Evolutionary conservation across 2,888 invertebrate species (phyloP), one percentile per base, ranked within the genome.

Genomic region (Coecobrya sp.): DNA sequence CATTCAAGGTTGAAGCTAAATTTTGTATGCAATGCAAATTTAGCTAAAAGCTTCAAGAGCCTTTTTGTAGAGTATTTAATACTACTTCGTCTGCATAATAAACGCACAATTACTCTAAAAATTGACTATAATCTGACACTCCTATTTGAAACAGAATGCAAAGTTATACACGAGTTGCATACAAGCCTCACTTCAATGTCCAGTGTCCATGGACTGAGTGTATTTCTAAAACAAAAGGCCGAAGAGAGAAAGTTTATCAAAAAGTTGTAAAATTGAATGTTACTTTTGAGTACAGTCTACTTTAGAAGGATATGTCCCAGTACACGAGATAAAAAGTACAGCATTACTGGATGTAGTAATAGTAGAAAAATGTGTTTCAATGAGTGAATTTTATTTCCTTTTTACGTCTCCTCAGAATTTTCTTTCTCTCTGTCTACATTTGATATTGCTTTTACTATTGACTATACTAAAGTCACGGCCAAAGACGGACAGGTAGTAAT

Each of bases 401-500:
- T 42, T 10, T 4, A 42, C 42, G 42, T 42, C 42, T 42, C 42
- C 5, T 49, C 7, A 49, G 7, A 49, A 3, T 49, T 10, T 49
- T 49, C 11, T 49, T 13, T 11, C 13, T 49, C 49, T 13, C 11
- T 13, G 4, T 13, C 1, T 10, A 3, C 49, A 49, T 1, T 49
- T 49, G 4, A 49, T 49, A 49, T 49, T 2, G 19, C n/a, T n/a
- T n/a, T n/a, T 19, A 8, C 19, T 2, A 19, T 59, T 59, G 42
- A n/a, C n/a, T n/a, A n/a, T 59, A 62, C 68, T 45, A 85, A 45
- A 45, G 68, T 68, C 68, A 45, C 30, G 49, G 22, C 4, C 36
- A 86, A 70, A 86, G 86, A 86, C 55, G 52, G 86, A 86, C 86
- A 70, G 86, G 73, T 55, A 55, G 73, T 55, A 55, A 86, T 86